Percentiles rank a stretch among this genome's conserved stretches.
Conservation (phyloP, 2,888 invertebrate species). For the Hipparchia semele region DNA sequence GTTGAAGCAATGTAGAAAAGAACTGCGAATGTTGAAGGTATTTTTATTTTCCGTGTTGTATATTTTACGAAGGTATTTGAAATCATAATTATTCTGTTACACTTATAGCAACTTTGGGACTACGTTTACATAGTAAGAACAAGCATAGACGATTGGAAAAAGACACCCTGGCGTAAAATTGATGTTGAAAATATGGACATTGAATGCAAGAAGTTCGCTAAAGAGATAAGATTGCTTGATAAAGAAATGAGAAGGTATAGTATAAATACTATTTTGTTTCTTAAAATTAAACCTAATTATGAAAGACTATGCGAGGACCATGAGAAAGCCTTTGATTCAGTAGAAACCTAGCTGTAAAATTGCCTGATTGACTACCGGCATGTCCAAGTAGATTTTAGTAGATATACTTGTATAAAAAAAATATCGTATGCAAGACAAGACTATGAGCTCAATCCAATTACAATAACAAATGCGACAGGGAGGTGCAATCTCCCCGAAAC, state of each 20-base stretch:
- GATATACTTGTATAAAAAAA: too few relatives aligned
- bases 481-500: too few relatives aligned
- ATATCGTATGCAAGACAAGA: too few relatives aligned
- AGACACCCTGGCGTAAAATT: conserved; percentile 97
- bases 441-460: too few relatives aligned
- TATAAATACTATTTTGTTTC: neutral
- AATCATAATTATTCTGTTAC: neutral
- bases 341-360: too few relatives aligned
- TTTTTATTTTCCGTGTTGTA: neutral
- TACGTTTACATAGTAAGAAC: conserved; percentile 95
- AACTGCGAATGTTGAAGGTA: conserved; percentile 93
- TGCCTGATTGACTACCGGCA: too few relatives aligned
- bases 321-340: too few relatives aligned
- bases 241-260: conserved; percentile 93
- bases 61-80: neutral
- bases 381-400: too few relatives aligned
- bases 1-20: conserved; percentile 95
- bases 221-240: conserved; percentile 94
- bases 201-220: conserved; percentile 98
- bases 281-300: too few relatives aligned
- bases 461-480: too few relatives aligned
- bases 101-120: conserved; percentile 95
- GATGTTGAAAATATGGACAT: conserved; percentile 99
- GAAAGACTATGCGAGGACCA: too few relatives aligned
- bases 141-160: conserved; percentile 98